Base-by-base conservation (phyloP, 2,113 vertebrate species). In the Danio rerio region DNA sequence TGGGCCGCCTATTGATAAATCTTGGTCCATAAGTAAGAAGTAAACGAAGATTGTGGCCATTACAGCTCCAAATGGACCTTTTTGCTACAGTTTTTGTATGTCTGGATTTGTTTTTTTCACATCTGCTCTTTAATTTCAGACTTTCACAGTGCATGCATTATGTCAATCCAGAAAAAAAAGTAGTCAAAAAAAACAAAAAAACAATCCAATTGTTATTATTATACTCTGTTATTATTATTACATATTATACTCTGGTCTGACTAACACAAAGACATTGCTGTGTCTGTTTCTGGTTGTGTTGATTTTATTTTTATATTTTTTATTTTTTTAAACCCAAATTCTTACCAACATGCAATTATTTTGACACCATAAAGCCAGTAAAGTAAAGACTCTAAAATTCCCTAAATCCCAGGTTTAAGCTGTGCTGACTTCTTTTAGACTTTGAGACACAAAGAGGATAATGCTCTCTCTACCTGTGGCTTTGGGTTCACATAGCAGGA, bases 361-460 rank as follows among this genome's bases (percentile, higher is more conserved):
- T 63, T 31, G 58, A 12, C 20, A 31, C 45, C 10, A 18, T 50
- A 50, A 77, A 77, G 13, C 58, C 9, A 7, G n/a, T 31, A 47
- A 4, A 50, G 18, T n/a, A 42, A 15, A 45, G 5, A 40, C 45
- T 11, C 12, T 63, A 5, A 59, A 58, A 76, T 20, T 47, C 42
- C 16, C 31, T 9, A 65, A 74, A 55, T 73, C 52, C 55, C 69
- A 53, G 73, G 9, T 78, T 59, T 31, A 20, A 76, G n/a, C 20
- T 40, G 16, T 43, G 42, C 47, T 71, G 49, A 77, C 56, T 58
- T 65, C 21, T 59, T 6, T 31, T 47, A 59, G 61, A 66, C 42
- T 63, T 45, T 85, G 16, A 82, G 42, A 21, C 61, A 65, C 61
- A 75, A 76, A 75, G 52, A 76, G 42, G 71, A 82, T 56, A 56